These are phyloP conservation scores for Agapostemon virescens DNA, from an alignment of 2,888 invertebrate genomes.

Conservation along the genomic window DNA sequence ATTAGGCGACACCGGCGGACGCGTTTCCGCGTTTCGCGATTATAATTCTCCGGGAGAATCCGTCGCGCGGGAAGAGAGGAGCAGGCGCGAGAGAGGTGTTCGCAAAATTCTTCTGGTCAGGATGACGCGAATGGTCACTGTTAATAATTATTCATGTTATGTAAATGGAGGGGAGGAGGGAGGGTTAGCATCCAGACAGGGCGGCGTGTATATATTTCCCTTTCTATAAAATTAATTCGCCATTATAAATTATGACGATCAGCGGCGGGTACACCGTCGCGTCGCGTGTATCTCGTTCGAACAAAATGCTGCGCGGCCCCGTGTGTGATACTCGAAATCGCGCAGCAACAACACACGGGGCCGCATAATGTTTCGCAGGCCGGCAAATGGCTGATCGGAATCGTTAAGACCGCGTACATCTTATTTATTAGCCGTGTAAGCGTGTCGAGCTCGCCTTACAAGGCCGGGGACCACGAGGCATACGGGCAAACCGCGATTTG, in stretches of 20 bases:
- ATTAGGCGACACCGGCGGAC: conserved; percentile 39
- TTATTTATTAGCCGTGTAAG: conserved; percentile 68
- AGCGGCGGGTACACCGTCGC: conserved; percentile 11
- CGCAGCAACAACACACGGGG: conserved; percentile 49
- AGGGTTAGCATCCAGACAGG: background rate
- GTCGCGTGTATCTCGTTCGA: conserved; percentile 33
- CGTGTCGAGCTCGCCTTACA: conserved; percentile 61
- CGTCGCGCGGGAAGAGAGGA: background rate
- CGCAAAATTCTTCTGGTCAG: conserved; percentile 2
- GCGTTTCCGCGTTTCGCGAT: conserved; percentile 9
- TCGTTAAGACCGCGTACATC: conserved; percentile 65
- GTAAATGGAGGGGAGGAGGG: conserved; percentile 20
- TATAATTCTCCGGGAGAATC: conserved; percentile 5
- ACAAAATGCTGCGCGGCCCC: conserved; percentile 45
- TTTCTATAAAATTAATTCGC: conserved; percentile 52
- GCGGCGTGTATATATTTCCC: conserved; percentile 6
- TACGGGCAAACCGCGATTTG: conserved; percentile 64
- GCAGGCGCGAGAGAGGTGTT: background rate
- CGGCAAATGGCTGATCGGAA: conserved; percentile 59
- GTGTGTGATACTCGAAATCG: conserved; percentile 55
- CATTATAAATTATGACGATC: conserved; percentile 46
- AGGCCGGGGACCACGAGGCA: conserved; percentile 49
- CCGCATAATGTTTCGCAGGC: conserved; percentile 59
- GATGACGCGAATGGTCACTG: conserved; percentile 13
- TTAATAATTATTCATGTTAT: conserved; percentile 49